These are phyloP conservation scores for Mesocentrotus franciscanus DNA, from an alignment of 53 echinoderm and acorn worm species.

Conservation along the genomic window DNA sequence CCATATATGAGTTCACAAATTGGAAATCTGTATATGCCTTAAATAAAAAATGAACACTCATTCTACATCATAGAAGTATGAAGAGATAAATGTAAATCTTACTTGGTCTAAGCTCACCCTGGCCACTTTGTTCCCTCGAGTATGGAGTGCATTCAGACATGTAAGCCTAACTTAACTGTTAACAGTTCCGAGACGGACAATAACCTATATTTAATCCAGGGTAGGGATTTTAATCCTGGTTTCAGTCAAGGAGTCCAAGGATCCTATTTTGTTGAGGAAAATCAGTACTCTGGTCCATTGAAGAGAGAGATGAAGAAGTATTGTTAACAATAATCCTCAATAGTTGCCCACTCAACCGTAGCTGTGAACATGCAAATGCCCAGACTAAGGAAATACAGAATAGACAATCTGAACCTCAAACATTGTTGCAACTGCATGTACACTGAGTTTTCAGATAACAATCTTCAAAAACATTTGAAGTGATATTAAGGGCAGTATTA, in stretches of 20 bases:
- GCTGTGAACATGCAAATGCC: not conserved
- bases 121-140: not conserved
- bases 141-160: not conserved
- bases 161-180: slow-evolving; percentile 17
- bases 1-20: not conserved
- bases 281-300: slow-evolving; percentile 10
- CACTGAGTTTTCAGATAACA: slow-evolving; percentile 28
- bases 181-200: not conserved
- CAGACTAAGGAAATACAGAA: not conserved
- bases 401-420: slow-evolving; percentile 17
- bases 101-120: not conserved
- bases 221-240: not conserved
- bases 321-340: slow-evolving; percentile 16
- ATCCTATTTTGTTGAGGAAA: not conserved
- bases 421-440: not conserved
- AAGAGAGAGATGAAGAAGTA: slow-evolving; percentile 3
- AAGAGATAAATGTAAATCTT: too few species aligned
- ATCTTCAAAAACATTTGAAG: slow-evolving; percentile 1
- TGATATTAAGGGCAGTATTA: not conserved
- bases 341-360: slow-evolving; percentile 2
- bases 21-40: too few species aligned
- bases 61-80: too few species aligned
- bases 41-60: too few species aligned
- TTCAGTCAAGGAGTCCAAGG: not conserved
- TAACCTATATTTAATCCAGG: not conserved